These are phyloP conservation scores for Pachycephus smyrnensis DNA, from an alignment of 2,888 invertebrate species.

Conservation along the genomic window DNA sequence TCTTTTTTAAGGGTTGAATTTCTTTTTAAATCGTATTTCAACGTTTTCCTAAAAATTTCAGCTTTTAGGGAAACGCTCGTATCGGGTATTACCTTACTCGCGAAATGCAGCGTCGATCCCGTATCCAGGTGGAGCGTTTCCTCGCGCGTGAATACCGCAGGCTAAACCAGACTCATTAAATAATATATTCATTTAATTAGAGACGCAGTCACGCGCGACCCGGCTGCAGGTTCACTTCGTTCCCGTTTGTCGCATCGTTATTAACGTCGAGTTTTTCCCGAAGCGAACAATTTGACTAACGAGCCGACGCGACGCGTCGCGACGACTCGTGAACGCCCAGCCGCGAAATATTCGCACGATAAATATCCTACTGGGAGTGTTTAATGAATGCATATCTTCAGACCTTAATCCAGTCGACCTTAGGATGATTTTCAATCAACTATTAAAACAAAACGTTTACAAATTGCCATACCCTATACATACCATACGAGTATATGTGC, in stretches of 20 bases:
- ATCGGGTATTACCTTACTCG: neutral
- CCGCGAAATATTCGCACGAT: neutral
- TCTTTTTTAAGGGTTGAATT: neutral
- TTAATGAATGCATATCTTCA: neutral
- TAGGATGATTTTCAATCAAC: too few species aligned
- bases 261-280: neutral
- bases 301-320: neutral
- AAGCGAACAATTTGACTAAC: neutral
- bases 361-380: neutral
- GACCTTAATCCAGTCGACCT: neutral
- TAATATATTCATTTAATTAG: conserved; percentile 25
- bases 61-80: neutral
- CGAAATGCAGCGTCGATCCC: neutral
- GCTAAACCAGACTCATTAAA: conserved; percentile 13
- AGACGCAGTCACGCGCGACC: conserved; percentile 22
- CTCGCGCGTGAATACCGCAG: neutral
- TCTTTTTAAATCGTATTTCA: neutral
- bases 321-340: neutral
- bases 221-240: conserved; percentile 9
- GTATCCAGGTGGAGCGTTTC: neutral
- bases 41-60: neutral
- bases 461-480: too few species aligned
- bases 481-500: too few species aligned
- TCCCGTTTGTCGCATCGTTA: conserved; percentile 10
- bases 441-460: too few species aligned